Evolutionary conservation across 2,797 vertebrate genomes (phyloP).

Genomic region (Oophaga sylvatica): DNA sequence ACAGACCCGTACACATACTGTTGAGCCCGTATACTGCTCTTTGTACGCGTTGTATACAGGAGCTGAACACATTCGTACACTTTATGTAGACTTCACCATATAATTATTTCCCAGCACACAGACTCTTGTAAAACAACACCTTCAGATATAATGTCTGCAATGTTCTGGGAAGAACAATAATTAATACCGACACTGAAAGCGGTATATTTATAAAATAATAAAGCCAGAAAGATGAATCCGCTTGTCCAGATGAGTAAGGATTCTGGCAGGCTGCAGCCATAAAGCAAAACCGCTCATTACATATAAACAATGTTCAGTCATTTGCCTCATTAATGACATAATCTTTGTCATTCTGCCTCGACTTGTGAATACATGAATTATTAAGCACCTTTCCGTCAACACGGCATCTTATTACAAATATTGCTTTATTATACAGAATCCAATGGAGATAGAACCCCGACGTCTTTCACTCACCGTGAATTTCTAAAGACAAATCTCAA

Average conservation of each 20-base stretch:
- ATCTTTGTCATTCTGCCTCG: conserved; percentile 25
- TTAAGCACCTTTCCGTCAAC: conserved; percentile 22
- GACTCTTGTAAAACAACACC: not conserved
- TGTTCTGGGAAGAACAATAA: not conserved
- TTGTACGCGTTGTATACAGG: not conserved
- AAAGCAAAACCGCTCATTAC: conserved; percentile 5
- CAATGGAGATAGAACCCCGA: not conserved
- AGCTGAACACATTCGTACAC: not conserved
- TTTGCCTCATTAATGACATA: conserved; percentile 8
- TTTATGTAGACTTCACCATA: not conserved
- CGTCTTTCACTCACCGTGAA: not conserved
- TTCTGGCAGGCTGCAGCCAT: not conserved
- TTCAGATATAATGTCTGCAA: not conserved
- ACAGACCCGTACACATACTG: too few relatives aligned
- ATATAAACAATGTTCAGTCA: conserved; percentile 8
- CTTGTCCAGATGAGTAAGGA: conserved; percentile 21
- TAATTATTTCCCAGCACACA: not conserved
- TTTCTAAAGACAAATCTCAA: not conserved
- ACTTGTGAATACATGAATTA: conserved; percentile 13
- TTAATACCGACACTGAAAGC: not conserved
- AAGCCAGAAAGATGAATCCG: conserved; percentile 21
- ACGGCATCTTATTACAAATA: conserved; percentile 7
- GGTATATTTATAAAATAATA: conserved; percentile 22
- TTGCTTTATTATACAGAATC: conserved; percentile 9
- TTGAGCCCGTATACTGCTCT: too few relatives aligned